Evolutionary conservation across 2,888 invertebrate genomes (phyloP).

Genomic region (Desoria tigrina): DNA sequence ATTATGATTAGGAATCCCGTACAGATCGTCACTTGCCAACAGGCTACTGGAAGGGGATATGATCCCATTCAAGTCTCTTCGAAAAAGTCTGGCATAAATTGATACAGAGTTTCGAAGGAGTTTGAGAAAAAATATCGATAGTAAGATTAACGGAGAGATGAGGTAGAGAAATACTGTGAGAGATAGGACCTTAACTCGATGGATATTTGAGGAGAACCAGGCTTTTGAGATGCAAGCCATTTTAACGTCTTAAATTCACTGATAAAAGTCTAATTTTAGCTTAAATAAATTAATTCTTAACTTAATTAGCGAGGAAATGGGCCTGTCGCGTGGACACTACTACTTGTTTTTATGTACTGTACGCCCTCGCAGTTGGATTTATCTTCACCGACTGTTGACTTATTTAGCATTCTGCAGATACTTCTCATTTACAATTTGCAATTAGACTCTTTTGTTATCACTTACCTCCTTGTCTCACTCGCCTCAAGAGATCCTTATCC

Average conservation of each 20-base stretch:
- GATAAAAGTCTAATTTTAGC: neutral
- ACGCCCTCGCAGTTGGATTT: neutral
- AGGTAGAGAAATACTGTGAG: conserved; percentile 36
- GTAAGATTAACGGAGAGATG: conserved; percentile 31
- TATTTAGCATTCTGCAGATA: neutral
- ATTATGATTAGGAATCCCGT: conserved; percentile 42
- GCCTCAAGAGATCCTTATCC: neutral
- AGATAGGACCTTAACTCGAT: conserved; percentile 36
- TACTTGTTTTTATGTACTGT: neutral
- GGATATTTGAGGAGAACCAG: conserved; percentile 38
- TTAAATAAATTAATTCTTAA: too few relatives aligned
- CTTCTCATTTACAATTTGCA: neutral
- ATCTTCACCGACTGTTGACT: neutral
- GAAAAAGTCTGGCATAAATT: conserved; percentile 33
- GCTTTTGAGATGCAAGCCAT: conserved; percentile 36
- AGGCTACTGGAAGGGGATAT: conserved; percentile 28
- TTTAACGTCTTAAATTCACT: neutral
- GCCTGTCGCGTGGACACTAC: neutral
- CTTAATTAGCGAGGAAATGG: too few relatives aligned
- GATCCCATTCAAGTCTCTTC: conserved; percentile 34
- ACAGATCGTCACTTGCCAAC: conserved; percentile 39
- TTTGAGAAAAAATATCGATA: conserved; percentile 26
- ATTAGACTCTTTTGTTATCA: neutral
- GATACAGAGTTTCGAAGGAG: conserved; percentile 26
- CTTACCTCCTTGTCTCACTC: neutral